Conservation (phyloP, 2,888 invertebrate genomes). For the Drosophila paramelanica region DNA sequence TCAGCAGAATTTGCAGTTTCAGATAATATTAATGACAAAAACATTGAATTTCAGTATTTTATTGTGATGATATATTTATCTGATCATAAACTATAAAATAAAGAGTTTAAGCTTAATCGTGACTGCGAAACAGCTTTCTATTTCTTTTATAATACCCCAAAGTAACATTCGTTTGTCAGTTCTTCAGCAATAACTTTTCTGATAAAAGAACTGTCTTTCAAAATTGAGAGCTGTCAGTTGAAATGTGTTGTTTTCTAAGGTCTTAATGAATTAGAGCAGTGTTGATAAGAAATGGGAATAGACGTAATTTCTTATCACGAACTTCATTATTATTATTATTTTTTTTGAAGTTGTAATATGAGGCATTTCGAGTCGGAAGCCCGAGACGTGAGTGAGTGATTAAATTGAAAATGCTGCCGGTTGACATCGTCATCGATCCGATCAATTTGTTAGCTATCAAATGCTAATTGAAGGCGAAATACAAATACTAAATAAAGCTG, state of each 20-base stretch:
- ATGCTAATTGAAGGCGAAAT: slow-evolving; percentile 66
- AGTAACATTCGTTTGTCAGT: not conserved
- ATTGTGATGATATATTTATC: no score
- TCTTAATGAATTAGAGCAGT: slow-evolving; percentile 22
- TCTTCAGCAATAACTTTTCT: no score
- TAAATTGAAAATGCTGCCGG: slow-evolving; percentile 33
- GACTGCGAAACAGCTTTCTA: no score
- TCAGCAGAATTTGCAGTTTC: not conserved
- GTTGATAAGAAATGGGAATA: slow-evolving; percentile 42
- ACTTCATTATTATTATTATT: slow-evolving; percentile 1
- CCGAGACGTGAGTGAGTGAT: slow-evolving; percentile 43
- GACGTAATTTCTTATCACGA: slow-evolving; percentile 35
- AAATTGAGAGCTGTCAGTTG: slow-evolving; percentile 20
- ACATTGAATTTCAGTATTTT: no score
- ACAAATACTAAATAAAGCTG: slow-evolving; percentile 23
- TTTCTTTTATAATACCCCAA: not conserved
- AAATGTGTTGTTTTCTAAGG: slow-evolving; percentile 10
- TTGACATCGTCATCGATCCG: slow-evolving; percentile 49
- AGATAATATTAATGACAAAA: not conserved
- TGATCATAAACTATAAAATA: not conserved
- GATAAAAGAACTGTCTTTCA: slow-evolving; percentile 2
- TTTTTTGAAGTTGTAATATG: not conserved
- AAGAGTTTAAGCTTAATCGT: no score
- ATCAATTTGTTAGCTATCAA: slow-evolving; percentile 44
- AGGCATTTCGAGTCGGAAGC: slow-evolving; percentile 1